phyloP scores from a whole-genome alignment of 1,140 invertebrate species.

The Pogonomyrmex californicus region DNA sequence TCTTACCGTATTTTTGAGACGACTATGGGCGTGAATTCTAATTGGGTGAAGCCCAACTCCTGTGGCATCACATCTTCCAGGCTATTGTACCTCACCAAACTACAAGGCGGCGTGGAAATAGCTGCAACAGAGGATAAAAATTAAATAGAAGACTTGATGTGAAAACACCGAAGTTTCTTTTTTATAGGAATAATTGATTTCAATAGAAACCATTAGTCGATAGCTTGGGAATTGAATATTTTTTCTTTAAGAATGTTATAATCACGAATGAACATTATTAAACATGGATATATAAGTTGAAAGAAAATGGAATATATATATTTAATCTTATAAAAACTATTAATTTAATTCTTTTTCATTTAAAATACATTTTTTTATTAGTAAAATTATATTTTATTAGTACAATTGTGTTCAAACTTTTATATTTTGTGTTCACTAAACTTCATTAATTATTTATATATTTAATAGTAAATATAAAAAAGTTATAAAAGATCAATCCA shows the following conservation, averaged over 20 bases:
- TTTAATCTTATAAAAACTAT: neutral
- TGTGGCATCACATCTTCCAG: conserved; percentile 83
- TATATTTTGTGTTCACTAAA: neutral
- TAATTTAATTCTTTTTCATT: too few species aligned
- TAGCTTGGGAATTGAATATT: neutral
- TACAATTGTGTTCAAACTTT: neutral
- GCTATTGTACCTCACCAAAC: conserved; percentile 83
- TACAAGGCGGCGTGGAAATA: conserved; percentile 80
- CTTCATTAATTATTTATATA: neutral
- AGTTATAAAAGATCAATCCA: neutral
- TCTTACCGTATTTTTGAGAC: conserved; percentile 86
- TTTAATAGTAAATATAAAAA: conserved; percentile 5
- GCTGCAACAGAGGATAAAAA: conserved; percentile 78
- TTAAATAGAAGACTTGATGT: neutral
- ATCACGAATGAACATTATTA: neutral
- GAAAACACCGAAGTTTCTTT: neutral
- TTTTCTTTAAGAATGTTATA: neutral
- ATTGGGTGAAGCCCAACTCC: conserved; percentile 83
- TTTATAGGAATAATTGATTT: conserved; percentile 6
- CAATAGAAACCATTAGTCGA: neutral
- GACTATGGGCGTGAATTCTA: conserved; percentile 85
- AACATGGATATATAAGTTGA: neutral
- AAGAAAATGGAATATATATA: neutral
- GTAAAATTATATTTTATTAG: neutral
- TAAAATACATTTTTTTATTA: neutral